Evolutionary conservation across 1,140 invertebrate genomes (phyloP), one percentile per base, ranked within the genome.

Genomic region (Archivesica marissinica): DNA sequence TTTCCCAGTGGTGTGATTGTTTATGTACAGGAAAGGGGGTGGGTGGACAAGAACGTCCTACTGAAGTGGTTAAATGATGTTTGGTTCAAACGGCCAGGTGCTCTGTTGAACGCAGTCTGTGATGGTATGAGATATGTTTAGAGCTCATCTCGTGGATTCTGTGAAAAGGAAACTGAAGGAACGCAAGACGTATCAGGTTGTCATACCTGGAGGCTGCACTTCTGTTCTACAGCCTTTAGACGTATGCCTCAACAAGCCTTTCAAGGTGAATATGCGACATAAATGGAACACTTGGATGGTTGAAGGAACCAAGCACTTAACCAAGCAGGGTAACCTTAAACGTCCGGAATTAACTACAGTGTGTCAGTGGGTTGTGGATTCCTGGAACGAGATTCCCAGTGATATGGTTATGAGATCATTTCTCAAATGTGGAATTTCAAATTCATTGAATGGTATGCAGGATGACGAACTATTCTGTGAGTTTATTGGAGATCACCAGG

Each of bases 211-310:
- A 38, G 79, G 85, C 20, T 72, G 81, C 50, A 89, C 87, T 0
- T 81, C 83, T 25, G 23, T 85, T 25, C 44, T 85, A n/a, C 86
- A 89, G 54, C 86, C 85, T 41, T 66, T 88, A 35, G 85, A 88
- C 79, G 86, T 88, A 4, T 81, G 13, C 25, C 30, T 88, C 0
- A 89, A 89, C 59, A 89, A 89, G 75, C 76, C 85, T 17, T 88
- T 89, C 23, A 88, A 89, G 76, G n/a, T 23, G 11, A 59, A 61
- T n/a, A 39, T 92, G 64, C 59, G 84, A 76, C 52, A 87, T 25
- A 25, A 86, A 47, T 93, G 87, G 85, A 79, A 81, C n/a, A 52
- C 89, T 38, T 92, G 89, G 90, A 91, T 87, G 81, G 25, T 78
- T 9, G 39, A 85, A 17, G 72, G 74, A 15, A 17, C 13, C 2